phyloP scores from a whole-genome alignment of 2,797 vertebrate species.

The Lithobates sylvaticus region DNA sequence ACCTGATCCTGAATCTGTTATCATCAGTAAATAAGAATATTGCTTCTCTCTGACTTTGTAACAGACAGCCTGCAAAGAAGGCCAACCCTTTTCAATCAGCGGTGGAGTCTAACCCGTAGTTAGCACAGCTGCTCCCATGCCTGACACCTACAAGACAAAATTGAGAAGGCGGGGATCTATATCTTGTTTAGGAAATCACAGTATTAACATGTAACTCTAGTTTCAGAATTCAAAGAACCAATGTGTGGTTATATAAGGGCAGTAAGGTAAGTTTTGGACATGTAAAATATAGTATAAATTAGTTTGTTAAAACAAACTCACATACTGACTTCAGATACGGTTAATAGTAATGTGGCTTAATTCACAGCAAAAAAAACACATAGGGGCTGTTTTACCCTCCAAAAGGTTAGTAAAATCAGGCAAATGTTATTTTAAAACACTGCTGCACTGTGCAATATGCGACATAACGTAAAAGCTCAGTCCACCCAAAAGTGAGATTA shows the following conservation, averaged over 20 bases:
- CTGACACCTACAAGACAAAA: constrained; percentile 26
- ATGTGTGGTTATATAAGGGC: background rate
- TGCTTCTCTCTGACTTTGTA: constrained; percentile 41
- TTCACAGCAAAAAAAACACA: background rate
- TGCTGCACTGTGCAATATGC: too few relatives aligned
- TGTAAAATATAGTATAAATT: background rate
- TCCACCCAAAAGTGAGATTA: too few relatives aligned
- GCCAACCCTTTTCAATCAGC: constrained; percentile 48
- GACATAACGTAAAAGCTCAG: too few relatives aligned
- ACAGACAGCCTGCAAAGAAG: constrained; percentile 32
- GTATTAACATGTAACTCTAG: constrained; percentile 4
- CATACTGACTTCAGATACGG: too few relatives aligned
- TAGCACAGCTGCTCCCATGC: constrained; percentile 18
- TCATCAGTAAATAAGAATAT: constrained; percentile 29
- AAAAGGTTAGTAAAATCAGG: background rate
- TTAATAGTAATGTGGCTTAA: too few relatives aligned
- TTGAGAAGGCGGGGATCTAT: constrained; percentile 18
- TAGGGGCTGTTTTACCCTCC: background rate
- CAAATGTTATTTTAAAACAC: background rate
- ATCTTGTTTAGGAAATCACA: background rate
- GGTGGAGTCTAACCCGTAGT: constrained; percentile 4
- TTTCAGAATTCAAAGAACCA: background rate
- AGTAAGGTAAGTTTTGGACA: background rate
- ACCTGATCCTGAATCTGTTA: constrained; percentile 21
- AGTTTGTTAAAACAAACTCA: too few relatives aligned